Conservation (phyloP, 2,888 invertebrate genomes). For the Agrochola lota region DNA sequence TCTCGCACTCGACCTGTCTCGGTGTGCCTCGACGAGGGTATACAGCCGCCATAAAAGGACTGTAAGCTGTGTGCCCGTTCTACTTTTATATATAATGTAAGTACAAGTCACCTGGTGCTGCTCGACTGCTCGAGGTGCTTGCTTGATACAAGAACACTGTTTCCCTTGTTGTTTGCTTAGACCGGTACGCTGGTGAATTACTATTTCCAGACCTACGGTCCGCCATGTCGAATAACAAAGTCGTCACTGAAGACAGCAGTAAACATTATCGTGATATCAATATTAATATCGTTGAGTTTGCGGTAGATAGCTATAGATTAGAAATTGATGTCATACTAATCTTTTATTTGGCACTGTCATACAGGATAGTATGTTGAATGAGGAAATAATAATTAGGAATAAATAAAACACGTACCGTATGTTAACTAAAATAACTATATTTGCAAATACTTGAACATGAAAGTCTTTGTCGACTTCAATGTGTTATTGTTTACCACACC, state of each 20-base stretch:
- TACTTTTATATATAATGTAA: not conserved
- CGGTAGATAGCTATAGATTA: slow-evolving; percentile 1
- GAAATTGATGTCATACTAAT: not conserved
- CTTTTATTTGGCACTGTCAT: not conserved
- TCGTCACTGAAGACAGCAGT: not conserved
- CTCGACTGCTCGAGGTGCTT: not conserved
- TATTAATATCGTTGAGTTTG: slow-evolving; percentile 10
- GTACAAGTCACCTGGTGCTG: slow-evolving; percentile 6
- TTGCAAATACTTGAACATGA: slow-evolving; percentile 84
- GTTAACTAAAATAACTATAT: slow-evolving; percentile 32
- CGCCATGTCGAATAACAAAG: slow-evolving; percentile 12
- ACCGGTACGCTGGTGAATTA: not conserved
- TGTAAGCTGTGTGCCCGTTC: no score
- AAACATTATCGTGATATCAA: slow-evolving; percentile 1
- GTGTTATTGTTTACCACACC: slow-evolving; percentile 69
- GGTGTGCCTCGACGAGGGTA: no score
- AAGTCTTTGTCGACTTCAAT: slow-evolving; percentile 81
- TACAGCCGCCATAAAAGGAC: no score
- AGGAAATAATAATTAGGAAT: no score
- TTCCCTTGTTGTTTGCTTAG: slow-evolving; percentile 17
- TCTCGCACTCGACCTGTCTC: no score
- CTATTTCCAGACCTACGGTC: slow-evolving; percentile 5
- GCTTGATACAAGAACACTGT: not conserved
- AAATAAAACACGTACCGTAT: slow-evolving; percentile 23
- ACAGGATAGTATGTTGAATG: no score